A percentile compares a stretch with the other conserved stretches of the same genome.
Conservation (phyloP, 30 jellyfish, hydroid and myxozoan genomes). For the Cassiopea xamachana region DNA sequence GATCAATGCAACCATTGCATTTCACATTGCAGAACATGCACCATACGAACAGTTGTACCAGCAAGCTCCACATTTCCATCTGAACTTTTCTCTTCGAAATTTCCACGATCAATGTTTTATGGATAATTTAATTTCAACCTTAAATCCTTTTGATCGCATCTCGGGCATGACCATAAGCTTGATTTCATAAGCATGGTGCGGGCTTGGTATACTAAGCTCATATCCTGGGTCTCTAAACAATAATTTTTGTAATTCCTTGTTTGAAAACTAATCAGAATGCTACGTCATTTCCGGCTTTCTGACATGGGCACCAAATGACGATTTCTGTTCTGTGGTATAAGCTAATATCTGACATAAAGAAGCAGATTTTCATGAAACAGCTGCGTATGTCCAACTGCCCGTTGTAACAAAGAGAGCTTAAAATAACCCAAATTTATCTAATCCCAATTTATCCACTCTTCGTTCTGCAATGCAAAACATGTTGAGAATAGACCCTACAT, state of each 20-base stretch:
- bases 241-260: background rate
- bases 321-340: background rate
- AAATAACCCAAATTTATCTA: no score
- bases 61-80: background rate
- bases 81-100: background rate
- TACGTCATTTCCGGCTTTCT: background rate
- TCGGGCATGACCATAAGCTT: background rate
- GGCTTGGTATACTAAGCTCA: background rate
- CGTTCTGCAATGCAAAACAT: no score
- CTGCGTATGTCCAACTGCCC: no score
- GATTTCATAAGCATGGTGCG: background rate
- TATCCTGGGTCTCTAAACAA: background rate
- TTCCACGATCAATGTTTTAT: background rate
- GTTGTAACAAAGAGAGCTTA: no score
- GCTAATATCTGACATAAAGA: background rate
- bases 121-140: background rate
- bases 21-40: background rate
- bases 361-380: background rate
- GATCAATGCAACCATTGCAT: constrained; percentile 10
- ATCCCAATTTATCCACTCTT: no score
- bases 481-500: no score
- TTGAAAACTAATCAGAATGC: background rate
- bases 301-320: background rate
- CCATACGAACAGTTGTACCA: background rate
- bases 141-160: constrained; percentile 17